Base-by-base conservation (phyloP, 2,113 vertebrate species). In the Macquaria australasica region DNA sequence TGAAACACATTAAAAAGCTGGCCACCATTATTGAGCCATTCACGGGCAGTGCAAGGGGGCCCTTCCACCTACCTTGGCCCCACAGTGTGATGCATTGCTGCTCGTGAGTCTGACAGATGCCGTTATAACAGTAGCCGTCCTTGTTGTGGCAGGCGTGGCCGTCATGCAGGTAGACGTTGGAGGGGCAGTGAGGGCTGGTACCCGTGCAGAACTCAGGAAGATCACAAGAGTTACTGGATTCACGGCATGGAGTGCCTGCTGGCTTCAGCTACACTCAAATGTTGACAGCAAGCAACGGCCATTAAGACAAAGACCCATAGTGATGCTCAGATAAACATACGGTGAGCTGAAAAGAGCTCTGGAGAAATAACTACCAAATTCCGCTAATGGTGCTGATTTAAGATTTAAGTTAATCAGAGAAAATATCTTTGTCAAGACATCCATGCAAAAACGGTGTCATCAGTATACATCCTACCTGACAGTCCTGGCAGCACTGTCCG, bases 41-140 rank as follows among this genome's bases (percentile, higher is more conserved):
- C 6, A 67, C 0, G 0, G 12, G 51, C 45, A 16, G 18, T 1
- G 66, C 1, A 3, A 23, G 10, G 28, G 43, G 58, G 48, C 11
- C 18, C 41, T 43, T 34, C 7, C 16, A 76, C 96, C 1, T 91
- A 99, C 98, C 98, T 95, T 94, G 97, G 31, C 98, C 98, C 98
- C 98, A 99, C 67, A 99, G 97, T 0, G 98, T 98, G 94, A 98
- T 95, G n/a, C 98, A 99, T 83, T 99, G 98, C 91, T 99, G 98
- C 93, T 99, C 98, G 4, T 99, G 98, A 58, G 98, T 99, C 94
- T 98, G 98, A 87, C 98, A 99, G 86, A 99, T 95, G 93, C 98
- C 98, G 0, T 97, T 99, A 89, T 99, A 99, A 88, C 98, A 99
- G 93, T 98, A 97, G 0, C 98, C 98, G 0, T 99, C 97, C 70